Evolutionary conservation across 2,888 invertebrate genomes (phyloP).

Genomic region (Apamea sordens): DNA sequence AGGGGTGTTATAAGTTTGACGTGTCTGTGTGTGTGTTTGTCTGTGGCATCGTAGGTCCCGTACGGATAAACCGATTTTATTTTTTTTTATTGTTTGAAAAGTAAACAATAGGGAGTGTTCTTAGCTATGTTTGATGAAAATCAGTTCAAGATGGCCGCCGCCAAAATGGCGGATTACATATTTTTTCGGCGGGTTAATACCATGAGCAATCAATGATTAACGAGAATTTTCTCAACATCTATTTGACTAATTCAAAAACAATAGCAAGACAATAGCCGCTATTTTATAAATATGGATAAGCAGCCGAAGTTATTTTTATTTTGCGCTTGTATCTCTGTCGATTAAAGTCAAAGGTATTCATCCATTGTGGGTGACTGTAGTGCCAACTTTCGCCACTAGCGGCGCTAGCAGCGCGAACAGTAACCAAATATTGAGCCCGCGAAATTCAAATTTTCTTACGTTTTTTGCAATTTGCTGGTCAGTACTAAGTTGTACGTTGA

Average conservation of each 20-base stretch:
- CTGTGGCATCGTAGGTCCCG: too few species aligned
- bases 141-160: too few species aligned
- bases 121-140: too few species aligned
- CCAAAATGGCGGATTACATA: too few species aligned
- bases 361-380: background rate
- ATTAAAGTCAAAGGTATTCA: conserved; percentile 3
- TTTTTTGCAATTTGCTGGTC: too few species aligned
- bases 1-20: too few species aligned
- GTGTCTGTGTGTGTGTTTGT: too few species aligned
- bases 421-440: background rate
- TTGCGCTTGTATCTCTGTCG: background rate
- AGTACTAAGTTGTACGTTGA: too few species aligned
- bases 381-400: background rate
- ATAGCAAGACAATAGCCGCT: background rate
- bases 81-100: too few species aligned
- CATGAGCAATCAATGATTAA: background rate
- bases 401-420: background rate
- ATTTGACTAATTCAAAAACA: conserved; percentile 3
- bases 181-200: background rate
- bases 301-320: background rate
- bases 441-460: too few species aligned
- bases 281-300: conserved; percentile 10
- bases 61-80: too few species aligned
- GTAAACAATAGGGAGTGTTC: too few species aligned
- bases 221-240: background rate